Percentiles rank a stretch among this genome's conserved stretches.
Conservation (phyloP, 2,888 invertebrate species). For the Ditula angustiorana region DNA sequence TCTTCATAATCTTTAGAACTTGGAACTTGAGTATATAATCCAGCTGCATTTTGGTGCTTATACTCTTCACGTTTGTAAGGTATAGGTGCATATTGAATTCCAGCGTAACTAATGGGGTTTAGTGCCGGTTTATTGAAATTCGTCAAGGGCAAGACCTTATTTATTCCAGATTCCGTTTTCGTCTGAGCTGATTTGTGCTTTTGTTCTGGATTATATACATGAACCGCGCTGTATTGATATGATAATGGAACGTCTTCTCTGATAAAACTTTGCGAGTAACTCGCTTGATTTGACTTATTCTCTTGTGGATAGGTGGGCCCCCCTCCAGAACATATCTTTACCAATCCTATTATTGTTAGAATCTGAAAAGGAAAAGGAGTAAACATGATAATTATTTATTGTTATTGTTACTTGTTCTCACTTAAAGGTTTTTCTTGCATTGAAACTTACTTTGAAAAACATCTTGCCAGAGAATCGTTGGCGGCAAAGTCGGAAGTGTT, state of each 20-base stretch:
- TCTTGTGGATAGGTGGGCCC: constrained; percentile 16
- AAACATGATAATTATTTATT: neutral
- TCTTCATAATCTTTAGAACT: constrained; percentile 6
- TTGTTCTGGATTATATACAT: constrained; percentile 45
- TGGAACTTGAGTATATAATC: neutral
- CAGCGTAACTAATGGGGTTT: neutral
- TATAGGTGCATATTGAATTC: constrained; percentile 54
- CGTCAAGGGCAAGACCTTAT: neutral
- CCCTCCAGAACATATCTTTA: constrained; percentile 43
- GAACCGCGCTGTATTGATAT: constrained; percentile 49
- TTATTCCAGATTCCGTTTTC: neutral
- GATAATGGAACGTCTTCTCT: constrained; percentile 53
- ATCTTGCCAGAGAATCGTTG: constrained; percentile 47
- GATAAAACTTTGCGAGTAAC: constrained; percentile 51
- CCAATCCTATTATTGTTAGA: constrained; percentile 42
- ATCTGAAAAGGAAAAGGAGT: constrained; percentile 48
- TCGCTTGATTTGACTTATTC: constrained; percentile 44
- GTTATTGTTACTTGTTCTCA: neutral
- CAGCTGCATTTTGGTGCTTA: neutral
- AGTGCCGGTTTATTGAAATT: constrained; percentile 5
- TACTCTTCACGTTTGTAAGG: neutral
- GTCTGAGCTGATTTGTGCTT: constrained; percentile 29
- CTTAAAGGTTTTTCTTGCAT: neutral
- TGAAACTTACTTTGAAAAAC: constrained; percentile 54
- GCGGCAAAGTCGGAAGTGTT: constrained; percentile 52